These are phyloP conservation scores for Darwinula stevensoni DNA, from an alignment of 2,888 invertebrate species.

Conservation along the genomic window DNA sequence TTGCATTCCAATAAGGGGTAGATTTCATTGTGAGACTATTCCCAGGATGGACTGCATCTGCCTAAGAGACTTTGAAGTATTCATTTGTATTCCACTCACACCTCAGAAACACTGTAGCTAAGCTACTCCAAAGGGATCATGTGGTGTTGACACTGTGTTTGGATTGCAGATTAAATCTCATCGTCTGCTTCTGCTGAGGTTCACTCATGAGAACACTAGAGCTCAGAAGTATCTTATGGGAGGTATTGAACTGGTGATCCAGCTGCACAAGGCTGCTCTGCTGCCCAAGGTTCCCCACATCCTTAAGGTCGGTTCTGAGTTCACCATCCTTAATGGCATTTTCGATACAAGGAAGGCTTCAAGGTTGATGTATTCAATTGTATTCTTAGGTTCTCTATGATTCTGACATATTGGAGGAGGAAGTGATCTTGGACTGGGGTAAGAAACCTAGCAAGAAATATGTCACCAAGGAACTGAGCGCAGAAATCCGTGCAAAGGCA, in stretches of 20 bases:
- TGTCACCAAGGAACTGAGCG: slow-evolving; percentile 59
- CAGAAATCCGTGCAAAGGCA: slow-evolving; percentile 71
- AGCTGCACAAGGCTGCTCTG: slow-evolving; percentile 39
- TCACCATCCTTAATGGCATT: no score
- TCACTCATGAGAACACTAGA: slow-evolving; percentile 46
- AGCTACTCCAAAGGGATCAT: no score
- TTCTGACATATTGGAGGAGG: slow-evolving; percentile 75
- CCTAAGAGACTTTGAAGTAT: no score
- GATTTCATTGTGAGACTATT: no score
- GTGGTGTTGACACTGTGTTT: no score
- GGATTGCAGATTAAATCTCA: slow-evolving; percentile 34
- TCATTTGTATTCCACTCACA: no score
- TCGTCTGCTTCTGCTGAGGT: slow-evolving; percentile 45
- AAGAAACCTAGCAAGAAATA: slow-evolving; percentile 83
- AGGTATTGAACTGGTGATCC: slow-evolving; percentile 76
- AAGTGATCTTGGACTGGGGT: slow-evolving; percentile 77
- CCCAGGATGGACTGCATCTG: no score
- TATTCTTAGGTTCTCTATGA: no score
- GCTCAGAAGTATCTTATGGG: slow-evolving; percentile 76
- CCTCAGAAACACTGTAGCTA: no score
- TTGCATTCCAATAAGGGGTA: no score
- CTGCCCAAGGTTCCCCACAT: slow-evolving; percentile 66
- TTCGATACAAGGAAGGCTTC: no score
- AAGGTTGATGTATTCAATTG: slow-evolving; percentile 21
- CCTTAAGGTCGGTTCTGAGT: slow-evolving; percentile 41